Conservation (phyloP, 2,797 vertebrate genomes). For the Esox masquinongy region DNA sequence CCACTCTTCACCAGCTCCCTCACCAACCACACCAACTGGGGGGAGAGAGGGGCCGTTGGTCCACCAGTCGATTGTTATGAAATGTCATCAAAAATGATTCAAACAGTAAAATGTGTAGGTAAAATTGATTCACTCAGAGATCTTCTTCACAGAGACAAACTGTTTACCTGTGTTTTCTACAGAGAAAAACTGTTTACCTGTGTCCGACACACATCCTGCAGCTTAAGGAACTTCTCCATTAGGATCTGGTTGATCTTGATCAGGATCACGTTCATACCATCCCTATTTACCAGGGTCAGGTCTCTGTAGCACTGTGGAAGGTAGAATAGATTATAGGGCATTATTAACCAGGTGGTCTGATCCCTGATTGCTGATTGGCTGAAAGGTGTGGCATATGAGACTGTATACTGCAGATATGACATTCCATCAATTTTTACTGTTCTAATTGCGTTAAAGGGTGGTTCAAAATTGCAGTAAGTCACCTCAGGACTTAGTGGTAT, state of each 20-base stretch:
- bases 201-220: constrained; percentile 85
- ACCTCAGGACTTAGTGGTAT: too few relatives aligned
- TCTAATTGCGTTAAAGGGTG: too few relatives aligned
- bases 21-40: constrained; percentile 91
- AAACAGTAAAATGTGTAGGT: neutral
- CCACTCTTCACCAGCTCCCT: constrained; percentile 92
- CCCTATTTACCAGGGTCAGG: constrained; percentile 88
- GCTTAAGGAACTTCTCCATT: constrained; percentile 96
- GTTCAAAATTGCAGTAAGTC: too few relatives aligned
- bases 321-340: neutral
- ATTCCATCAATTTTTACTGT: too few relatives aligned
- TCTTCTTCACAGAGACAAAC: too few relatives aligned
- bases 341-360: too few relatives aligned
- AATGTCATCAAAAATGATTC: neutral
- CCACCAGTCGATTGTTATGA: neutral
- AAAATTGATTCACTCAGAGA: neutral
- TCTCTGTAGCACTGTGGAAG: constrained; percentile 87
- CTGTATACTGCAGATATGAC: too few relatives aligned
- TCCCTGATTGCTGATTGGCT: too few relatives aligned
- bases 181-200: constrained; percentile 67
- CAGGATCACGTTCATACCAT: constrained; percentile 89
- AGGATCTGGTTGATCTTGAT: constrained; percentile 96
- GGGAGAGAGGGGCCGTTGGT: constrained; percentile 1
- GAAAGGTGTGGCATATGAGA: too few relatives aligned
- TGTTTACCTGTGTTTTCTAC: neutral